Base-by-base conservation (phyloP, 2,888 invertebrate genomes). In the Cinara cedri region DNA sequence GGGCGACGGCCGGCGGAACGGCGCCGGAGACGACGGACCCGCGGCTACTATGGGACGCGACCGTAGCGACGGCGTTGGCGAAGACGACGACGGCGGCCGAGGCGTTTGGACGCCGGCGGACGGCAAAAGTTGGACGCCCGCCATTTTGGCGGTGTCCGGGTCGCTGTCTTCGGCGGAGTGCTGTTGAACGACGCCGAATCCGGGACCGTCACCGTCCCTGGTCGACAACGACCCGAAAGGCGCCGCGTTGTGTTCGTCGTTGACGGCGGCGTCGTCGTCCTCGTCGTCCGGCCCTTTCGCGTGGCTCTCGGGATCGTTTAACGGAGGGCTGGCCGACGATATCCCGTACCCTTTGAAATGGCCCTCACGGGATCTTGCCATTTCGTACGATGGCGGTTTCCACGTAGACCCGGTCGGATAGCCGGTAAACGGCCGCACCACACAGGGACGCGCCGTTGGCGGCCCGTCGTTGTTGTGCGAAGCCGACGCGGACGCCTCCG, bases 351-450 rank as follows among this genome's bases (percentile, higher is more conserved):
- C 34, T 34, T 34, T 34, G 34, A 34, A 34, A 4, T 34, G 34
- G 34, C 34, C 34, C 34, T 34, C 34, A 3, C 34, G 34, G 34
- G 34, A 34, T 34, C 34, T 34, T 6, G 26, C 13, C 13, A 68
- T 13, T 13, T 70, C 49, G n/a, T 74, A n/a, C 19, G 81, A 80
- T 42, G 68, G 26, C 65, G 82, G 80, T 66, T 83, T 34, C 63
- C 34, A 34, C 34, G 34, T 34, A 6, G 34, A 71, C 34, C 8
- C 46, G 49, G 55, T 16, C n/a, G 74, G 16, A 26, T 14, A 10
- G 55, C 24, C 13, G 74, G 70, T 34, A 34, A 34, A 34, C 51
- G 71, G 71, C 14, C 63, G 54, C 34, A 74, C 55, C 49, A 21
- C 42, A 51, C 19, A 21, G 68, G 16, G 51, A 42, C 9, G 24